These are phyloP conservation scores for Hydra vulgaris DNA, from an alignment of 30 jellyfish, hydroid and myxozoan species.

Conservation along the genomic window DNA sequence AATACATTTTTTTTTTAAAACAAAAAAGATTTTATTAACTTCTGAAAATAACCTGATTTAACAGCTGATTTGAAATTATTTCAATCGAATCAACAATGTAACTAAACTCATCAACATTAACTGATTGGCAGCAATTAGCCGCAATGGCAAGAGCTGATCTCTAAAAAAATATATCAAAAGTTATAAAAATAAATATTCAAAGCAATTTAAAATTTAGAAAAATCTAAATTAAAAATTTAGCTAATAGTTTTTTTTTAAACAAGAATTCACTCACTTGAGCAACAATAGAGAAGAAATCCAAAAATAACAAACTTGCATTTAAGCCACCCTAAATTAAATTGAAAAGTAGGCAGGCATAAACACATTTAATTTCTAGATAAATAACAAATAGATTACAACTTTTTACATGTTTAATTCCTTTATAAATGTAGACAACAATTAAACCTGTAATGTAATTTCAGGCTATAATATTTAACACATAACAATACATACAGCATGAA, in stretches of 20 bases:
- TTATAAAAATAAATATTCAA: neutral
- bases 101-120: conserved; percentile 76
- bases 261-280: conserved; percentile 53
- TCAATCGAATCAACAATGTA: conserved; percentile 67
- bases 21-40: neutral
- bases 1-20: no score
- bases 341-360: neutral
- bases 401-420: no score
- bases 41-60: conserved; percentile 49
- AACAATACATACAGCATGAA: conserved; percentile 72
- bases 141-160: conserved; percentile 96
- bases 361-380: neutral
- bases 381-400: no score
- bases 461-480: neutral
- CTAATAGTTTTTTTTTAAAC: no score
- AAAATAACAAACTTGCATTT: conserved; percentile 59
- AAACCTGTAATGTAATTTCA: neutral
- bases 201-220: no score
- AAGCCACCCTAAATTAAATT: conserved; percentile 73
- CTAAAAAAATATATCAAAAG: conserved; percentile 32
- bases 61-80: conserved; percentile 59
- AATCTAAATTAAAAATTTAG: no score
- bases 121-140: conserved; percentile 92
- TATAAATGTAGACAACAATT: no score
- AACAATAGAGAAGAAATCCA: conserved; percentile 89